phyloP scores from a whole-genome alignment of 2,113 vertebrate species.

The Montifringilla adamsi region DNA sequence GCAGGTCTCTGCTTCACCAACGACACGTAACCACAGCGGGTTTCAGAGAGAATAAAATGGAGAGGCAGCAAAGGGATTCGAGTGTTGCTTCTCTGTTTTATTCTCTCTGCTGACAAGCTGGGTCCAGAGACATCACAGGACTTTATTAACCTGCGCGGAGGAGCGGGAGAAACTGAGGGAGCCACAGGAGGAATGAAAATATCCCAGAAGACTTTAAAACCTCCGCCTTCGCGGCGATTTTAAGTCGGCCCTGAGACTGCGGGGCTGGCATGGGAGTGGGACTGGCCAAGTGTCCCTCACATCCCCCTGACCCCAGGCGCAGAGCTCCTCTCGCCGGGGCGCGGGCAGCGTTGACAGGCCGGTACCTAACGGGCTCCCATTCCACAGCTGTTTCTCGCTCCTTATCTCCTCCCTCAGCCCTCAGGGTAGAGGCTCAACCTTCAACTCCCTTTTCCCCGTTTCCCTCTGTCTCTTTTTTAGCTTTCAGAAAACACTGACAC shows the following conservation, averaged over 20 bases:
- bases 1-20: not conserved
- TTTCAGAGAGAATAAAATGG: not conserved
- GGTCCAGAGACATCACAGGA: not conserved
- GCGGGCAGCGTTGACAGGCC: conserved; percentile 16
- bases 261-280: not conserved
- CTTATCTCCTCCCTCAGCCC: conserved; percentile 47
- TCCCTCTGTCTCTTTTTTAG: not conserved
- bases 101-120: not conserved
- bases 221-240: not conserved
- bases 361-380: not conserved
- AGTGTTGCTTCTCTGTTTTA: not conserved
- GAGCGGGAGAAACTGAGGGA: not conserved
- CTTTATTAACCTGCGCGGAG: not conserved
- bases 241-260: not conserved
- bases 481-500: conserved; percentile 32
- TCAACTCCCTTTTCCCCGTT: conserved; percentile 31
- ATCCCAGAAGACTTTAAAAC: not conserved
- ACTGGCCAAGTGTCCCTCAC: not conserved
- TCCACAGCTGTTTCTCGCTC: conserved; percentile 55
- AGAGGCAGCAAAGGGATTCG: not conserved
- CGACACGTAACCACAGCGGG: not conserved
- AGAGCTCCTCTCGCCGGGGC: not conserved
- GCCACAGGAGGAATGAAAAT: not conserved
- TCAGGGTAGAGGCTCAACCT: conserved; percentile 3
- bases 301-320: not conserved